Evolutionary conservation across 2,888 invertebrate species (phyloP), one percentile per base, ranked within the genome.

Genomic region (Tribolium freemani): DNA sequence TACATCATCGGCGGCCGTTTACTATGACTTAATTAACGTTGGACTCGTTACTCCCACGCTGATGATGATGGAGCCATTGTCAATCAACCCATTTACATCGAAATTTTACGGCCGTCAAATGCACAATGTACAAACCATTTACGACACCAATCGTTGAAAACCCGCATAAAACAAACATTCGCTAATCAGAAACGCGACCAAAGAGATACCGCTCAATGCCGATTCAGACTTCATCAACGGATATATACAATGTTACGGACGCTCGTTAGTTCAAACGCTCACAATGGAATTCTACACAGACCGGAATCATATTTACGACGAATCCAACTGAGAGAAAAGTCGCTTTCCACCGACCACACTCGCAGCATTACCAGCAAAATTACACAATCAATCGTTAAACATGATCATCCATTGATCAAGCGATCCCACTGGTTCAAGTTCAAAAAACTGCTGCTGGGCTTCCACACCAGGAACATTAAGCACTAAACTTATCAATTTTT

Each of bases 11-110:
- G 3, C 72, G 72, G 72, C 68, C 70, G 70, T 69, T 69, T 64
- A 72, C 58, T 69, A 78, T 69, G 71, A 60, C 76, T 80, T 77
- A 79, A 80, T 80, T 80, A 78, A 74, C 8, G 38, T 38, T 9
- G 26, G 69, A 54, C 26, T 38, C 51, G 60, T 46, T 44, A 61
- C 57, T 31, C 68, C 66, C 66, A 66, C 66, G 16, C 53, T 11
- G 53, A 38, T 11, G n/a, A 13, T 13, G 6, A 30, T n/a, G n/a
- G n/a, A n/a, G 50, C 48, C 48, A 44, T 56, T 68, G 68, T 57
- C 68, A 68, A 57, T 57, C 68, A 3, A 21, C 21, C 21, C 21
- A n/a, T n/a, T n/a, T n/a, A n/a, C n/a, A n/a, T 1, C 1, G 16
- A 16, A 26, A 26, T 26, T 38, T 38, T 38, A 38, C 38, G 38